Percentiles rank a stretch among this genome's conserved stretches.
phyloP scores from a whole-genome alignment of 2,888 invertebrate species.

The Drosophila eohydei region DNA sequence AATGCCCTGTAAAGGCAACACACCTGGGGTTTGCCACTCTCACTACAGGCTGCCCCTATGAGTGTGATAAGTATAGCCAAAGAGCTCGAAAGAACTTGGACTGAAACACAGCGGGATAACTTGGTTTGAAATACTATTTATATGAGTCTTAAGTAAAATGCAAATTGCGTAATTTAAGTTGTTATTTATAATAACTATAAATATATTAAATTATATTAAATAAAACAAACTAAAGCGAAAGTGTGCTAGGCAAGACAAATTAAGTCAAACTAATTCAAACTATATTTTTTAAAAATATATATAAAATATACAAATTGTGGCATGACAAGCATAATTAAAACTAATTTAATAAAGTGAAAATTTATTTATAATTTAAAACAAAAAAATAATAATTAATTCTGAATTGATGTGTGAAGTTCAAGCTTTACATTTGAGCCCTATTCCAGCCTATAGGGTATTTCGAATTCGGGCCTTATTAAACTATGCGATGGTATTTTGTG shows the following conservation, averaged over 20 bases:
- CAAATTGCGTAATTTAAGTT: too few relatives aligned
- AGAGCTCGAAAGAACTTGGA: background rate
- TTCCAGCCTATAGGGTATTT: slow-evolving; percentile 18
- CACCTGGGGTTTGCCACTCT: background rate
- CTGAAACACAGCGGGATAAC: background rate
- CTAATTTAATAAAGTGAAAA: background rate
- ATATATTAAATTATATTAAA: too few relatives aligned
- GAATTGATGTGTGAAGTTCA: too few relatives aligned
- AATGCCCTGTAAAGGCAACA: slow-evolving; percentile 1
- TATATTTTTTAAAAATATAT: too few relatives aligned
- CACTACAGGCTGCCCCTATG: background rate
- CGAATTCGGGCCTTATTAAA: background rate
- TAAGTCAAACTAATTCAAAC: too few relatives aligned
- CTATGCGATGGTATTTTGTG: background rate
- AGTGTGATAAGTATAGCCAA: background rate
- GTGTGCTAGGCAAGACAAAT: too few relatives aligned
- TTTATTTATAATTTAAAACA: background rate
- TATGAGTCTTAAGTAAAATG: too few relatives aligned
- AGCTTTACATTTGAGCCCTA: background rate
- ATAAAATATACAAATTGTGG: background rate
- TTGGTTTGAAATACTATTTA: too few relatives aligned
- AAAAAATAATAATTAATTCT: background rate
- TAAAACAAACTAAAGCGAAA: too few relatives aligned
- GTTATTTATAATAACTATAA: too few relatives aligned
- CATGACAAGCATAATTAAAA: background rate